phyloP scores from a whole-genome alignment of 2,113 vertebrate genomes.

The Ctenodactylus gundi region DNA sequence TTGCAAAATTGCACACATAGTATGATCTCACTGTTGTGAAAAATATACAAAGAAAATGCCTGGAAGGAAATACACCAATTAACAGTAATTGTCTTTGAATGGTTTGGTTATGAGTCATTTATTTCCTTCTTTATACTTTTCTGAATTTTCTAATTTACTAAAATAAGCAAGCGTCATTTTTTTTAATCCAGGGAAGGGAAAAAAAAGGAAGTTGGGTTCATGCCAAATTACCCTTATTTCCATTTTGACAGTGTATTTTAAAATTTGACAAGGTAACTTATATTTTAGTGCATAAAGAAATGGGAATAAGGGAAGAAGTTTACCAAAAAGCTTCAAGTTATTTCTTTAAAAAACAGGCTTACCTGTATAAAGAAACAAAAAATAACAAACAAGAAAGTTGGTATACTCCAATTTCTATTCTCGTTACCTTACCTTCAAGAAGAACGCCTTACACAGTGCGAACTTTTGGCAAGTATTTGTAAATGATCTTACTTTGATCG shows the following conservation, averaged over 20 bases:
- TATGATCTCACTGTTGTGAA: constrained; percentile 61
- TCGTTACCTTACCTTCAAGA: background rate
- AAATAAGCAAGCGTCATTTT: constrained; percentile 39
- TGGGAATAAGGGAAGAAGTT: background rate
- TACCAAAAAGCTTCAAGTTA: background rate
- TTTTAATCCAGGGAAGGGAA: background rate
- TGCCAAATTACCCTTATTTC: constrained; percentile 54
- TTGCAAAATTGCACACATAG: constrained; percentile 53
- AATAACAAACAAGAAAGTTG: background rate
- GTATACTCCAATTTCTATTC: background rate
- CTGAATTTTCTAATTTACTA: constrained; percentile 65
- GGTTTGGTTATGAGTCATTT: constrained; percentile 71
- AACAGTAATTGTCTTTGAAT: constrained; percentile 76
- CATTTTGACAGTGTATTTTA: constrained; percentile 48
- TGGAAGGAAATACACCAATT: constrained; percentile 71
- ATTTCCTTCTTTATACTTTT: constrained; percentile 71
- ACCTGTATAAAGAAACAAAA: constrained; percentile 21
- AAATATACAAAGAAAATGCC: constrained; percentile 66
- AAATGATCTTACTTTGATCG: background rate
- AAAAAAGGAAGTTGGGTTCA: constrained; percentile 3
- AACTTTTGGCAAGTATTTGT: constrained; percentile 11
- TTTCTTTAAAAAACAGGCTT: constrained; percentile 25
- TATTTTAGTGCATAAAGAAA: constrained; percentile 45
- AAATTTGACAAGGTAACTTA: constrained; percentile 62
- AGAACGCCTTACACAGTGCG: background rate